Percentiles rank a stretch among this genome's conserved stretches.
phyloP scores from a whole-genome alignment of 2,888 invertebrate species.

The Ophion slaviceki region DNA sequence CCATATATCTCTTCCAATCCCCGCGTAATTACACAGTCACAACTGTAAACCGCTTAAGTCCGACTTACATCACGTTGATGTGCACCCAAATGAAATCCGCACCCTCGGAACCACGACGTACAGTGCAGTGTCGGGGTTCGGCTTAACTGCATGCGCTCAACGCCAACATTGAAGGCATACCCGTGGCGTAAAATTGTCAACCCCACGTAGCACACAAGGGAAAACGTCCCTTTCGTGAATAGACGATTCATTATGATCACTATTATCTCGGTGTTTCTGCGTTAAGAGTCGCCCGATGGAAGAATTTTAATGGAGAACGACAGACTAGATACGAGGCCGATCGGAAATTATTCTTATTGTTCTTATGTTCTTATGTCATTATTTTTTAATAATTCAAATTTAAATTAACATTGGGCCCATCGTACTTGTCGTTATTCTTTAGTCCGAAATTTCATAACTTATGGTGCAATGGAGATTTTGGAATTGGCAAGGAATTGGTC shows the following conservation, averaged over 20 bases:
- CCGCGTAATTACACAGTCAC: constrained; percentile 59
- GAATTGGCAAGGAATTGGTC: too few species aligned
- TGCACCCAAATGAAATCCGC: constrained; percentile 12
- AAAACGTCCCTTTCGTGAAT: neutral
- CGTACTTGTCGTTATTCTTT: too few species aligned
- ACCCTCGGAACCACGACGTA: neutral
- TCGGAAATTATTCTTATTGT: too few species aligned
- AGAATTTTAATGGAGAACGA: constrained; percentile 6
- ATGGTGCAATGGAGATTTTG: too few species aligned
- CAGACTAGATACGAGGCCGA: neutral
- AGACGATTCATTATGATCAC: constrained; percentile 8
- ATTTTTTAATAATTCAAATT: too few species aligned
- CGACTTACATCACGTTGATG: constrained; percentile 43
- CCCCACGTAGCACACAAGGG: neutral
- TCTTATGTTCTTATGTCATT: too few species aligned
- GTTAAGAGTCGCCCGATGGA: neutral
- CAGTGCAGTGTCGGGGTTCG: neutral
- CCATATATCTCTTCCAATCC: constrained; percentile 54
- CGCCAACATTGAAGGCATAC: neutral
- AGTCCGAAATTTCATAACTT: neutral
- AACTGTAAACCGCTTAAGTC: constrained; percentile 54
- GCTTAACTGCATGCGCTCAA: constrained; percentile 12
- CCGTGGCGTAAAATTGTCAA: neutral
- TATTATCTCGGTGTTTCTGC: neutral
- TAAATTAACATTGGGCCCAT: too few species aligned